Percentiles rank a stretch among this genome's conserved stretches.
Conservation (phyloP, 2,797 vertebrate species). For the Cetoscarus ocellatus region DNA sequence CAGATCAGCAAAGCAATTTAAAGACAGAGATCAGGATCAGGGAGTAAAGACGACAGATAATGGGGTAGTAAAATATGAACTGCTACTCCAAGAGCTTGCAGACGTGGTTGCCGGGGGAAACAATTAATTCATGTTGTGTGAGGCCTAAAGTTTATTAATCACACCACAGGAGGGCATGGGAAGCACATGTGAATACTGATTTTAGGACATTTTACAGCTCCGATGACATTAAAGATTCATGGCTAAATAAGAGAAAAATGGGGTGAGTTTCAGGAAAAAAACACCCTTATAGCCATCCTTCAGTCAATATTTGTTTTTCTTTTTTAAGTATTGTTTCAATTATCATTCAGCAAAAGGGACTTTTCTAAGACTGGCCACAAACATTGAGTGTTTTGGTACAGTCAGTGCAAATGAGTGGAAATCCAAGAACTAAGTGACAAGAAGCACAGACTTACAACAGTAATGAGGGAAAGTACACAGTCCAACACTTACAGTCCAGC, state of each 20-base stretch:
- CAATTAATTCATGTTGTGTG: slow-evolving; percentile 23
- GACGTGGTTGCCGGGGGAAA: slow-evolving; percentile 21
- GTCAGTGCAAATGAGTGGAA: too few relatives aligned
- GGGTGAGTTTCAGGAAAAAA: neutral
- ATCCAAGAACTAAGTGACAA: too few relatives aligned
- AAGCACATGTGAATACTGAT: slow-evolving; percentile 7
- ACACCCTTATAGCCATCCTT: too few relatives aligned
- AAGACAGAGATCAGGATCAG: slow-evolving; percentile 52
- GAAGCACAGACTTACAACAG: too few relatives aligned
- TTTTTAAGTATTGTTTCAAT: too few relatives aligned
- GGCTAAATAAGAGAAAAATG: neutral
- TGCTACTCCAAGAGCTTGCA: slow-evolving; percentile 25
- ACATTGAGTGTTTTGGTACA: neutral
- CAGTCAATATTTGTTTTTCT: too few relatives aligned
- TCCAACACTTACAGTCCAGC: too few relatives aligned
- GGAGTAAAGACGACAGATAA: slow-evolving; percentile 50
- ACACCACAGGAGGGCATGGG: neutral
- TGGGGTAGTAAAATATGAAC: slow-evolving; percentile 45
- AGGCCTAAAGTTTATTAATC: slow-evolving; percentile 22
- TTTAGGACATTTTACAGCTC: neutral
- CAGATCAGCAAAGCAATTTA: slow-evolving; percentile 49
- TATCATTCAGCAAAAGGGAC: too few relatives aligned
- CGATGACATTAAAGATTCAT: slow-evolving; percentile 13
- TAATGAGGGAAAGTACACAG: too few relatives aligned
- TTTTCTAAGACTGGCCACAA: neutral